Percentiles rank a stretch among this genome's conserved stretches.
phyloP scores from a whole-genome alignment of 1,140 invertebrate genomes.

The Pachypeltis micranthus region DNA sequence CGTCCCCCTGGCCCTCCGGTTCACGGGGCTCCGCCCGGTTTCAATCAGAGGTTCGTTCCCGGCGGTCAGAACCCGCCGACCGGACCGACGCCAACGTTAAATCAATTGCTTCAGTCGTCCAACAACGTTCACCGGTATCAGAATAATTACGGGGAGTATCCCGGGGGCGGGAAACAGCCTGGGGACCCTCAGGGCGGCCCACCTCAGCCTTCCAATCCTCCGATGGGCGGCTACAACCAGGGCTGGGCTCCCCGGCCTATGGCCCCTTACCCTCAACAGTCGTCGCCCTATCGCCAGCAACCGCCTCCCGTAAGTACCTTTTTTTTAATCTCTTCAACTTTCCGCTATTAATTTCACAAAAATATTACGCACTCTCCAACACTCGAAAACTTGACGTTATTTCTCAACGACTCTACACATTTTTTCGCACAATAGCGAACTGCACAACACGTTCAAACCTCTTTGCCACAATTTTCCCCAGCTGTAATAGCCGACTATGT shows the following conservation, averaged over 20 bases:
- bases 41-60: constrained; percentile 40
- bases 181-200: constrained; percentile 27
- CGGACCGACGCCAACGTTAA: constrained; percentile 80
- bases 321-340: no score
- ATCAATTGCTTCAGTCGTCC: constrained; percentile 70
- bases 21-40: constrained; percentile 31
- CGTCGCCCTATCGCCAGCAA: constrained; percentile 29
- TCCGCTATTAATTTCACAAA: no score
- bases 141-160: constrained; percentile 37
- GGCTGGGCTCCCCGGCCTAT: constrained; percentile 33
- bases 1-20: constrained; percentile 24
- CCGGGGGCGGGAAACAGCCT: constrained; percentile 35
- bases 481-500: no score
- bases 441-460: no score
- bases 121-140: constrained; percentile 49
- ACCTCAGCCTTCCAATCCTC: constrained; percentile 22
- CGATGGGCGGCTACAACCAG: constrained; percentile 23
- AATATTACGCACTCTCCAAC: no score
- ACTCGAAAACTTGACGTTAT: no score
- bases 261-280: constrained; percentile 42
- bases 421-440: no score
- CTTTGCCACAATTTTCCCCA: no score
- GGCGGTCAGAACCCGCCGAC: constrained; percentile 51
- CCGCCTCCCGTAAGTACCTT: constrained; percentile 26
- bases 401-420: no score